Percentiles rank a stretch among this genome's conserved stretches.
phyloP scores from a whole-genome alignment of 2,888 invertebrate genomes.

The Odontocerum albicorne region DNA sequence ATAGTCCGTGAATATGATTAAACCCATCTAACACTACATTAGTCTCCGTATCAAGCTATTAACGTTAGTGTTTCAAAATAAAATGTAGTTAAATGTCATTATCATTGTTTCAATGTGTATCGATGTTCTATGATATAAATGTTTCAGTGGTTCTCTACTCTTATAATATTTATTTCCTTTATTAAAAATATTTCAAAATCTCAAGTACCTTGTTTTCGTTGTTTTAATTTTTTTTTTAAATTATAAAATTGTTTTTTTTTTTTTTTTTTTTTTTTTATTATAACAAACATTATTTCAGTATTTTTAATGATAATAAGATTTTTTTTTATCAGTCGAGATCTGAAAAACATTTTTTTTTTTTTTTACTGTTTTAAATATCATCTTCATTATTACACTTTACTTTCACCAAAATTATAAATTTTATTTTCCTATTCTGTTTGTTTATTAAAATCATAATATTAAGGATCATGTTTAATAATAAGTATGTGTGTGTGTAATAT shows the following conservation, averaged over 20 bases:
- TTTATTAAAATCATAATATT: too few relatives aligned
- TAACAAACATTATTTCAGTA: slow-evolving; percentile 15
- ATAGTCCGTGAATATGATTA: too few relatives aligned
- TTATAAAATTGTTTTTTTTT: slow-evolving; percentile 31
- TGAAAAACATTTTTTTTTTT: too few relatives aligned
- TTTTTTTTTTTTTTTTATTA: slow-evolving; percentile 7
- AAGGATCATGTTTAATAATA: too few relatives aligned
- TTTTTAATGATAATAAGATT: slow-evolving; percentile 6
- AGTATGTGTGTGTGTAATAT: too few relatives aligned
- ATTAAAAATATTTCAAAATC: slow-evolving; percentile 38
- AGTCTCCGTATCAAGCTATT: slow-evolving; percentile 40
- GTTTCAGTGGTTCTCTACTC: too few relatives aligned
- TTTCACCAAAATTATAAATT: too few relatives aligned
- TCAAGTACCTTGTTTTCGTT: slow-evolving; percentile 29
- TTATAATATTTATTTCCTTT: slow-evolving; percentile 41
- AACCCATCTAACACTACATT: too few relatives aligned
- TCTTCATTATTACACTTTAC: too few relatives aligned
- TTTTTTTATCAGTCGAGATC: too few relatives aligned
- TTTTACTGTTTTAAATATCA: too few relatives aligned
- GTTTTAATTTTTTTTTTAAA: slow-evolving; percentile 34
- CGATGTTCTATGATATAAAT: slow-evolving; percentile 5
- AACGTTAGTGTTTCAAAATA: slow-evolving; percentile 40
- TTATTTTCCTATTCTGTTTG: too few relatives aligned
- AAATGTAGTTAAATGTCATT: slow-evolving; percentile 19
- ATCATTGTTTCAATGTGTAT: slow-evolving; percentile 8